Evolutionary conservation across 2,888 invertebrate genomes (phyloP), one percentile per base, ranked within the genome.

Genomic region (Macaria liturata): DNA sequence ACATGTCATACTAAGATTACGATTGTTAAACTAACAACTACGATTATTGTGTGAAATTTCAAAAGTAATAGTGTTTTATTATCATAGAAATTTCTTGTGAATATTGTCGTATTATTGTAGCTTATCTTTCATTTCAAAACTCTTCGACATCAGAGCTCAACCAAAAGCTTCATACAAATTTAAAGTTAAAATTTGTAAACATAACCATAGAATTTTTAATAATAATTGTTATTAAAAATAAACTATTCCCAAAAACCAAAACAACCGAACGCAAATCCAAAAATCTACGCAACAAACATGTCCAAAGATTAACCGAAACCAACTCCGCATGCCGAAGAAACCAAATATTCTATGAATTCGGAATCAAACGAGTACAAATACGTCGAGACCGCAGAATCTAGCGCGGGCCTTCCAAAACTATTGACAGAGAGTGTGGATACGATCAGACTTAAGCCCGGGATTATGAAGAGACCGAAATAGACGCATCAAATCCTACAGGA

Each of bases 371-470:
- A 88, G 82, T 80, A 83, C 82, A 80, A 78, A 81, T 76, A 76
- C 79, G 78, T 72, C 68, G 74, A 78, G 72, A 88, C 91, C 91
- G 84, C 91, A 90, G 88, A 88, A 89, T 88, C 87, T 85, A 84
- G 82, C 85, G 78, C 80, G 78, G 85, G 83, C 84, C 88, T 86
- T 88, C 88, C 82, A 78, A 88, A 91, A 91, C 91, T 91, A 91
- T 91, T 91, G 91, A 91, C 91, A 91, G 91, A 86, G 87, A 87
- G 89, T 90, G 90, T 91, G 91, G 91, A 89, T 88, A 88, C 91
- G 88, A 91, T 91, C 91, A 89, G 82, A 83, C 86, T 87, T 91
- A 91, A 91, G 88, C 90, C 78, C 54, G 78, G 91, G 91, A 91
- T 91, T 91, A 91, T 89, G 88, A 91, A 84, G 84, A 87, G 89